phyloP scores from a whole-genome alignment of 2,888 invertebrate species.

The Heliconius ismenius region DNA sequence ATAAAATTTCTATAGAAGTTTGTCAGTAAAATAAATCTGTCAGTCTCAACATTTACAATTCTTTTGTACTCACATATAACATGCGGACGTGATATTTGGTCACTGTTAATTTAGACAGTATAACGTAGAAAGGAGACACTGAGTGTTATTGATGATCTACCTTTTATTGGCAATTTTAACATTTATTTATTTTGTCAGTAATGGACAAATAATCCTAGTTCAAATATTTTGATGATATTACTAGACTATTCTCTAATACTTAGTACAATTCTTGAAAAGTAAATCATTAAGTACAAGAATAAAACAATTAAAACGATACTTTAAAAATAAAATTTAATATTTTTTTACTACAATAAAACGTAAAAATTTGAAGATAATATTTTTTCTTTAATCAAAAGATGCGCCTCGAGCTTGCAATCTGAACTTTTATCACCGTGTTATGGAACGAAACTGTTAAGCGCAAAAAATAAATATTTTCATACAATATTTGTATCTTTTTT shows the following conservation, averaged over 20 bases:
- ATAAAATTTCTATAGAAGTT: not conserved
- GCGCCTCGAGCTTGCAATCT: not conserved
- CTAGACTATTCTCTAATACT: not conserved
- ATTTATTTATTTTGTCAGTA: slow-evolving; percentile 3
- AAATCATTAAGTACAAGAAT: not conserved
- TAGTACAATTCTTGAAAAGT: not conserved
- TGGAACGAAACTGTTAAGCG: not conserved
- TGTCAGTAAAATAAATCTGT: not conserved
- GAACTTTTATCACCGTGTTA: not conserved
- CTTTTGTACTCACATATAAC: not conserved
- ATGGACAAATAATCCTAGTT: not conserved
- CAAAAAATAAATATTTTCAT: not conserved
- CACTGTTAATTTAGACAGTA: not conserved
- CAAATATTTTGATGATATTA: not conserved
- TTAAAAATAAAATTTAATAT: not conserved
- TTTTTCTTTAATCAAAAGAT: not conserved
- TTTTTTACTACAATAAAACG: not conserved
- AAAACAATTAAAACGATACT: not conserved
- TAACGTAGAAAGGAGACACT: not conserved
- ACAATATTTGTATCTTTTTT: too few species aligned
- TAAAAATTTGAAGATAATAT: not conserved
- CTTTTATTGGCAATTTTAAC: not conserved
- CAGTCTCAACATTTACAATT: not conserved
- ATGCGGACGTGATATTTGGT: not conserved
- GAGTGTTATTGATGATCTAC: not conserved